Percentiles rank a stretch among this genome's conserved stretches.
These are phyloP conservation scores for Beroe ovata DNA, from an alignment of 37 sponge, comb jelly and placozoan species.

Conservation along the genomic window DNA sequence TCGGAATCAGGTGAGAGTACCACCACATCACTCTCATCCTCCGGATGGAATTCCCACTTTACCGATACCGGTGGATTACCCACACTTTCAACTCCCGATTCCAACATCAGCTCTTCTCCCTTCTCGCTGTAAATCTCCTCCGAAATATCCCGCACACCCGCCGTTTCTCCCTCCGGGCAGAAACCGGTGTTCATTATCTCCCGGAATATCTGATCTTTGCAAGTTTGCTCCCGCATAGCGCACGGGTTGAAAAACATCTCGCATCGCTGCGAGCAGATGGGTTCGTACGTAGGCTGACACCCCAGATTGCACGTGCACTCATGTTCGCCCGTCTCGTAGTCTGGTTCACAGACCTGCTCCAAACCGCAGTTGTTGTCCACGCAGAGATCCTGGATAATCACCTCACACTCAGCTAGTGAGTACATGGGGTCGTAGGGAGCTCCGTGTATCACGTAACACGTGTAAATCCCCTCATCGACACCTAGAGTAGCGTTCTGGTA, in stretches of 20 bases:
- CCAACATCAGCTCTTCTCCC: neutral
- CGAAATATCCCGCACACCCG: neutral
- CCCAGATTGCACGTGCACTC: neutral
- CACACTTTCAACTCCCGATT: neutral
- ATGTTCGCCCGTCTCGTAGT: neutral
- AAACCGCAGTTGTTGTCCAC: conserved; percentile 9
- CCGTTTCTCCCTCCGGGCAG: neutral
- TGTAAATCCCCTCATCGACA: conserved; percentile 42
- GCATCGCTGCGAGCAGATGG: neutral
- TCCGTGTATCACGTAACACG: conserved; percentile 30
- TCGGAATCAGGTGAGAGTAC: neutral
- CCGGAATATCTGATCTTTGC: neutral
- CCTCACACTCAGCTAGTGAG: conserved; percentile 15
- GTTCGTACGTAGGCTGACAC: neutral
- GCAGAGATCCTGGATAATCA: conserved; percentile 16
- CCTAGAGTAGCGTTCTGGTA: conserved; percentile 18
- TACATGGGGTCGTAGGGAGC: neutral
- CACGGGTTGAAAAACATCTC: conserved; percentile 2
- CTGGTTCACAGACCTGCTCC: conserved; percentile 20
- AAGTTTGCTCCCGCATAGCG: neutral
- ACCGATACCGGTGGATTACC: neutral
- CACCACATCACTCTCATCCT: neutral
- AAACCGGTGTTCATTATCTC: neutral
- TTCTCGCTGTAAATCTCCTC: neutral
- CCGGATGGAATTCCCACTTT: conserved; percentile 4